Base-by-base conservation (phyloP, 2,888 invertebrate species). In the Phaonia tiefii region DNA sequence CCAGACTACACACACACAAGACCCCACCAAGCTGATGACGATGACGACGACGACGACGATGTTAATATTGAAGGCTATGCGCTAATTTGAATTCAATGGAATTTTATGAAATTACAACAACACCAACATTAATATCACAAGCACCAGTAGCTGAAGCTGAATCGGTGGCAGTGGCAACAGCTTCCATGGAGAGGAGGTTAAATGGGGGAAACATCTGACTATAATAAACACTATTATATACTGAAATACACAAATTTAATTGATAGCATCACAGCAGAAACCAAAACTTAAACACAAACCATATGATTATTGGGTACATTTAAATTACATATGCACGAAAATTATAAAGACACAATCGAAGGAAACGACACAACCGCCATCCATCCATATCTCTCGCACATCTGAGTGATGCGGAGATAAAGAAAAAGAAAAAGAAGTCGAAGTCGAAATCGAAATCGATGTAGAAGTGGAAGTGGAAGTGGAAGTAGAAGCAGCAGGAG, bases 61-160 rank as follows among this genome's bases (percentile, higher is more conserved):
- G n/a, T n/a, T 65, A 20, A 63, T 75, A 69, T 75, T 70, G 65
- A 66, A 76, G 65, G 73, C 65, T 69, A 72, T 69, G 37, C 74
- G 70, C 58, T 81, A 81, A 81, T 81, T 81, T 77, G 67, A 77
- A 75, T 81, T 75, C 75, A 81, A 70, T 74, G 75, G 75, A 75
- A 78, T 78, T 75, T 78, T 78, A 69, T 80, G 81, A 82, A 83
- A 85, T 84, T 75, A 74, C 79, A 49, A 69, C 51, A 81, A 58
- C 60, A 72, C 67, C 56, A 66, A 44, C 71, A 31, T 31, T 31
- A 31, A 31, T 31, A 31, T 31, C 31, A 58, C 39, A 58, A 60
- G 8, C 15, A 54, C 39, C 25, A 66, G 69, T 2, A 13, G 1
- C 46, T 1, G 46, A 20, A 17, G 15, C 51, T 22, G 20, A 17